phyloP scores from a whole-genome alignment of 2,888 invertebrate species.

The Junonia oenone region DNA sequence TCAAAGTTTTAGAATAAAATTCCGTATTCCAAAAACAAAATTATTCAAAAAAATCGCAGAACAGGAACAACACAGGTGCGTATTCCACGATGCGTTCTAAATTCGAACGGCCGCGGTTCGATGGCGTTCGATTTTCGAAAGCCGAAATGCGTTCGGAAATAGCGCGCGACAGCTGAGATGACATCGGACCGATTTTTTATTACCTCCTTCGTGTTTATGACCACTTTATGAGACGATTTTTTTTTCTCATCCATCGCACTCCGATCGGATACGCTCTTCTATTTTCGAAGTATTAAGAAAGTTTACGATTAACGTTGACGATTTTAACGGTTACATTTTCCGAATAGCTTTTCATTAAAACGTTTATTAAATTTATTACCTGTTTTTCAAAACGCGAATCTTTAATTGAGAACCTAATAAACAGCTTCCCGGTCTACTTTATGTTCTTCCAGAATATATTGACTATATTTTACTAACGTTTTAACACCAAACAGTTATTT shows the following conservation, averaged over 20 bases:
- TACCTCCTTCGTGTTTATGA: constrained; percentile 76
- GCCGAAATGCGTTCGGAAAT: constrained; percentile 63
- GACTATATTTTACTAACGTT: neutral
- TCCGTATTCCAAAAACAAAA: neutral
- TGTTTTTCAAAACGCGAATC: constrained; percentile 1
- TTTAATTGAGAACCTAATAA: neutral
- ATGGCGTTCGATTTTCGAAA: constrained; percentile 74
- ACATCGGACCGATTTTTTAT: constrained; percentile 72
- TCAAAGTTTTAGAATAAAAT: neutral
- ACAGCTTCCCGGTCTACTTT: neutral
- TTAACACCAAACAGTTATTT: neutral
- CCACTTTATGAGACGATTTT: constrained; percentile 73
- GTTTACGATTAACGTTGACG: constrained; percentile 36
- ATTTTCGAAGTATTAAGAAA: constrained; percentile 54
- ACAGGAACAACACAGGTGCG: constrained; percentile 28
- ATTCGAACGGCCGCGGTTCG: constrained; percentile 47
- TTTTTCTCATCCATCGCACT: constrained; percentile 64
- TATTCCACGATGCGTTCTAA: constrained; percentile 28
- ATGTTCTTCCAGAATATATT: neutral
- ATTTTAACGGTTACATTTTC: constrained; percentile 27
- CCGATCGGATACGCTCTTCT: constrained; percentile 60
- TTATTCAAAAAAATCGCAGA: constrained; percentile 2
- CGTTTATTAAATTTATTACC: constrained; percentile 22
- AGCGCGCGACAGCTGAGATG: constrained; percentile 77
- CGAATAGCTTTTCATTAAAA: constrained; percentile 38